Conservation (phyloP, 2,888 invertebrate genomes). For the Gandaritis pyraliata region DNA sequence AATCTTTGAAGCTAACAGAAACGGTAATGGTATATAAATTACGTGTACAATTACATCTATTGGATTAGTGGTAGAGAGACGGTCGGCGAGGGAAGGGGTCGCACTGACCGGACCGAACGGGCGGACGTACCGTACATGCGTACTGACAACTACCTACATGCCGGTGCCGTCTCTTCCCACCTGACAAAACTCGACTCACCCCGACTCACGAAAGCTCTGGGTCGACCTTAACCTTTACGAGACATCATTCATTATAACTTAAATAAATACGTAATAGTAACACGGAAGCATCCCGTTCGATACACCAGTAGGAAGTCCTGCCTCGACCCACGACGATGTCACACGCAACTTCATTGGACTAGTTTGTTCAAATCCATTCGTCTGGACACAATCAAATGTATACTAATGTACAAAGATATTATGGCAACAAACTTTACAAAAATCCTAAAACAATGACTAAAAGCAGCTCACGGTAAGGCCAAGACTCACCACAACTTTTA, state of each 20-base stretch:
- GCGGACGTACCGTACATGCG: not conserved
- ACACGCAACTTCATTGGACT: conserved; percentile 75
- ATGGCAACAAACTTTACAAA: conserved; percentile 85
- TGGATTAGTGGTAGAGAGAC: conserved; percentile 47
- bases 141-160: not conserved
- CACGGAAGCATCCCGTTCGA: conserved; percentile 60
- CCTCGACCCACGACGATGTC: conserved; percentile 61
- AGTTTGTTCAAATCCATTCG: conserved; percentile 82
- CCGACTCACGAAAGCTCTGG: conserved; percentile 33
- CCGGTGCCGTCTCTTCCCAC: conserved; percentile 5
- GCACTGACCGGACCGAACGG: conserved; percentile 25
- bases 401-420: conserved; percentile 84
- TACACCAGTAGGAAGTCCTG: conserved; percentile 55
- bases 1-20: conserved; percentile 77
- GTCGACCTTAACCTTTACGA: conserved; percentile 49
- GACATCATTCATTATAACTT: conserved; percentile 55
- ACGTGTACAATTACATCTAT: conserved; percentile 49
- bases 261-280: conserved; percentile 70
- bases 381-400: conserved; percentile 79
- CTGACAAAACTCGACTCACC: conserved; percentile 20
- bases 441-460: conserved; percentile 85
- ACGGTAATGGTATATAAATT: conserved; percentile 65
- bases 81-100: conserved; percentile 36
- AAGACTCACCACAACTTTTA: conserved; percentile 76
- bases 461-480: conserved; percentile 79